Conservation (phyloP, 2,113 vertebrate species). For the Rhinichthys klamathensis region DNA sequence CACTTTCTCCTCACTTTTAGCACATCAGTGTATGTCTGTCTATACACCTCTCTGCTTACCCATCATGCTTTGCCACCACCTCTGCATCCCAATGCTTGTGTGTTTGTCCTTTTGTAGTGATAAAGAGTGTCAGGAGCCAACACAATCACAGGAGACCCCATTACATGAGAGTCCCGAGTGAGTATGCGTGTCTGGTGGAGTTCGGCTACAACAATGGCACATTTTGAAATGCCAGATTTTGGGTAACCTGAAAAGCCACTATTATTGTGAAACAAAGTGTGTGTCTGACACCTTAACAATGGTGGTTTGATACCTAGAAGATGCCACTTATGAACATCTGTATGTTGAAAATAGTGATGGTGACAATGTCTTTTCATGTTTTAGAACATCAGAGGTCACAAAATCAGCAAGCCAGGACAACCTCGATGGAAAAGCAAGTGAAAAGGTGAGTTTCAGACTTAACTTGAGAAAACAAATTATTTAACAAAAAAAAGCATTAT, state of each 20-base stretch:
- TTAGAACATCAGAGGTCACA: constrained; percentile 53
- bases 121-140: constrained; percentile 63
- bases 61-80: constrained; percentile 38
- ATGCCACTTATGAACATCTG: background rate
- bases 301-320: background rate
- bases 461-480: no score
- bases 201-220: constrained; percentile 15
- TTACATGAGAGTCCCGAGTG: constrained; percentile 71
- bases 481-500: no score
- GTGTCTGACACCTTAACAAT: background rate
- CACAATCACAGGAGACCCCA: constrained; percentile 61
- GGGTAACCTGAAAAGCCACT: background rate
- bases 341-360: background rate
- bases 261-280: background rate
- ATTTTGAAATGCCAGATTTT: constrained; percentile 4
- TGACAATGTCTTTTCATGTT: background rate
- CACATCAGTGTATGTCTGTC: background rate
- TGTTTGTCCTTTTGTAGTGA: constrained; percentile 69
- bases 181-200: constrained; percentile 65
- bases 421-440: constrained; percentile 76
- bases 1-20: background rate
- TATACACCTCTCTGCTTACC: constrained; percentile 38
- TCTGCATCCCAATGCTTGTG: constrained; percentile 51
- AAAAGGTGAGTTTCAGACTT: constrained; percentile 73
- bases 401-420: constrained; percentile 81